A percentile compares a stretch with the other conserved stretches of the same genome.
phyloP scores from a whole-genome alignment of 1,140 invertebrate genomes.

The Steinernema feltiae region DNA sequence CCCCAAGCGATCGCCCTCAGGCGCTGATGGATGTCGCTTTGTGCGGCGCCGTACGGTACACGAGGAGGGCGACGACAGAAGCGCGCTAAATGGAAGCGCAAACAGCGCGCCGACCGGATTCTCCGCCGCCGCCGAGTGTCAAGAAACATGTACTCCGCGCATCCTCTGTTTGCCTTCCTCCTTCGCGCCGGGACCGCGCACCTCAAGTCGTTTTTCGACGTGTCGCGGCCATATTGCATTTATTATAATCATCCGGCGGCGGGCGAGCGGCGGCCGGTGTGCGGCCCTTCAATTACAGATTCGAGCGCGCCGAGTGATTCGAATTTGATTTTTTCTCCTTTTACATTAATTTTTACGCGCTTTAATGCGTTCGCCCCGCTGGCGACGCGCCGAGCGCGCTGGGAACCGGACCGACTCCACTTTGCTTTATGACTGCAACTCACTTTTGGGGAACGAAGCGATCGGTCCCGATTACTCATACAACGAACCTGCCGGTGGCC shows the following conservation, averaged over 20 bases:
- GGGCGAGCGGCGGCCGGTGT: background rate
- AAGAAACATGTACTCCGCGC: background rate
- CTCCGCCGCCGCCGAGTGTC: background rate
- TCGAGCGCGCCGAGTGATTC: background rate
- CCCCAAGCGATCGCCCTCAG: background rate
- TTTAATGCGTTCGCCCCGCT: background rate
- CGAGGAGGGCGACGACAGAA: background rate
- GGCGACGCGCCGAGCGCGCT: background rate
- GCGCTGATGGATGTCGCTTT: background rate
- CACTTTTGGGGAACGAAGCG: too few relatives aligned
- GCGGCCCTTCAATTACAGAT: background rate
- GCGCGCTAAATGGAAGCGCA: background rate
- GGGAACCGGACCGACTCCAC: background rate
- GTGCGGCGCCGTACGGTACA: too few relatives aligned
- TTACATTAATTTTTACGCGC: slow-evolving; percentile 5
- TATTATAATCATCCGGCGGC: background rate
- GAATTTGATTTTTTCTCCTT: background rate
- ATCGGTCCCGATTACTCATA: too few relatives aligned
- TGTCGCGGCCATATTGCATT: background rate
- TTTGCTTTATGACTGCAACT: background rate
- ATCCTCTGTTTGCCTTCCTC: background rate
- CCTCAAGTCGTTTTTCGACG: background rate
- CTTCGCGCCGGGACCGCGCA: background rate
- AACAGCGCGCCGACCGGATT: slow-evolving; percentile 14
- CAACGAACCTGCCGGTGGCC: too few relatives aligned